Evolutionary conservation across 92 coral and sea anemone species (phyloP).

Genomic region (Parazoanthus darwini): DNA sequence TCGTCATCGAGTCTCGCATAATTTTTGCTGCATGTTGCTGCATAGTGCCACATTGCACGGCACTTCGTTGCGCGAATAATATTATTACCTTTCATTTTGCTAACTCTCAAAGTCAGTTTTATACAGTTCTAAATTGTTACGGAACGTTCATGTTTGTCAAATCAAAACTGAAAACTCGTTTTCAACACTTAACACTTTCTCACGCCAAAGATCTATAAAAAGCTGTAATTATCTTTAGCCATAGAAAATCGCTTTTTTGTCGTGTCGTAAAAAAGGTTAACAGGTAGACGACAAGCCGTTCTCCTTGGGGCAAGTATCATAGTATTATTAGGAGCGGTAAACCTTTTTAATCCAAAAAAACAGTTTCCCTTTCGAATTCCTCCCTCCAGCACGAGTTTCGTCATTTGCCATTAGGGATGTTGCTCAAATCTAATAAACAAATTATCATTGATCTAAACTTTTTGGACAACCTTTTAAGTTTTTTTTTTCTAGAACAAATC

Average conservation of each 20-base stretch:
- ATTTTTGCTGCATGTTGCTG: neutral
- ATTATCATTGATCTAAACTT: neutral
- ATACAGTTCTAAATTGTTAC: too few relatives aligned
- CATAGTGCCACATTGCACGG: neutral
- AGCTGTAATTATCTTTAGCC: neutral
- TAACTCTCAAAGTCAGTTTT: too few relatives aligned
- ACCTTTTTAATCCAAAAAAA: too few relatives aligned
- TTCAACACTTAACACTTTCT: neutral
- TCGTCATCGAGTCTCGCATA: too few relatives aligned
- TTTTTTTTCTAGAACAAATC: neutral
- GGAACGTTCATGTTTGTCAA: neutral
- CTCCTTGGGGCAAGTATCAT: neutral
- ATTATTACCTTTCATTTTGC: too few relatives aligned
- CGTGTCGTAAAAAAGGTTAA: neutral
- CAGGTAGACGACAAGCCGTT: neutral
- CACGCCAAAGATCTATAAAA: neutral
- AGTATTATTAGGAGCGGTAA: too few relatives aligned
- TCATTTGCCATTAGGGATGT: neutral
- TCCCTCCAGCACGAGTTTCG: neutral
- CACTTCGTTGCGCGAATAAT: neutral
- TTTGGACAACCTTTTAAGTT: neutral
- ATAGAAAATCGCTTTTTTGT: too few relatives aligned
- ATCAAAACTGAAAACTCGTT: neutral
- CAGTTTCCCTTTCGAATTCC: too few relatives aligned
- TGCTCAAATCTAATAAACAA: too few relatives aligned